A percentile compares a stretch with the other conserved stretches of the same genome.
These are phyloP conservation scores for Drosophila pseudoananassae DNA, from an alignment of 1,140 invertebrate species.

Conservation along the genomic window DNA sequence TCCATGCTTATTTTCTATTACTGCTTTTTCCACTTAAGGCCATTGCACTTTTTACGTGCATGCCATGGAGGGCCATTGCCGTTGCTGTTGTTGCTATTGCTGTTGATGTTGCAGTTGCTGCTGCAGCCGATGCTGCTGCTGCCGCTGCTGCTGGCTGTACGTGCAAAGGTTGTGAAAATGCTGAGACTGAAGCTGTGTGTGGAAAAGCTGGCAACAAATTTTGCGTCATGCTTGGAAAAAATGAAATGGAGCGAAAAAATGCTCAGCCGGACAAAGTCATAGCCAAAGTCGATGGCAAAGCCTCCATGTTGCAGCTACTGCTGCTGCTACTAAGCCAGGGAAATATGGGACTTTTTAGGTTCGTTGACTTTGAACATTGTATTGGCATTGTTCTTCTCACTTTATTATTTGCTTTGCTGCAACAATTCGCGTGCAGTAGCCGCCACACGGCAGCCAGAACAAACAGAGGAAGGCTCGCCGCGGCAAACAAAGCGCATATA, in stretches of 20 bases:
- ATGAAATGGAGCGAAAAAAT: conserved; percentile 83
- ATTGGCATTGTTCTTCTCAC: conserved; percentile 82
- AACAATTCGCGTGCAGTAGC: conserved; percentile 80
- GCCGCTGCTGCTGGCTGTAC: conserved; percentile 57
- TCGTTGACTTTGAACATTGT: conserved; percentile 80
- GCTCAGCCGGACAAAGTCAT: conserved; percentile 75
- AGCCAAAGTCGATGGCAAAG: conserved; percentile 40
- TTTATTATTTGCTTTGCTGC: conserved; percentile 79
- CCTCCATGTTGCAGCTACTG: conserved; percentile 15
- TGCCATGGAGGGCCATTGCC: conserved; percentile 81
- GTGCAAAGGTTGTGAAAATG: conserved; percentile 82
- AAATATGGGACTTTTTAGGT: conserved; percentile 83
- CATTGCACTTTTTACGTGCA: conserved; percentile 83
- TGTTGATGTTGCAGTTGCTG: conserved; percentile 35
- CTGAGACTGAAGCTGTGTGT: conserved; percentile 51
- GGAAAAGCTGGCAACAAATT: conserved; percentile 82
- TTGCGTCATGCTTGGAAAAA: conserved; percentile 82
- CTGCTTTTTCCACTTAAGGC: conserved; percentile 83
- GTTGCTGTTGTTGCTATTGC: conserved; percentile 47
- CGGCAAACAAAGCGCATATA: conserved; percentile 78
- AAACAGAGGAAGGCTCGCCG: conserved; percentile 34
- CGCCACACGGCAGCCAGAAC: conserved; percentile 33
- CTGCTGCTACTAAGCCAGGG: conserved; percentile 57
- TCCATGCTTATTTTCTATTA: conserved; percentile 82
- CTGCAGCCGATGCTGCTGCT: conserved; percentile 6